Evolutionary conservation across 2,113 vertebrate species (phyloP).

Genomic region (Rhadina sibilatrix): DNA sequence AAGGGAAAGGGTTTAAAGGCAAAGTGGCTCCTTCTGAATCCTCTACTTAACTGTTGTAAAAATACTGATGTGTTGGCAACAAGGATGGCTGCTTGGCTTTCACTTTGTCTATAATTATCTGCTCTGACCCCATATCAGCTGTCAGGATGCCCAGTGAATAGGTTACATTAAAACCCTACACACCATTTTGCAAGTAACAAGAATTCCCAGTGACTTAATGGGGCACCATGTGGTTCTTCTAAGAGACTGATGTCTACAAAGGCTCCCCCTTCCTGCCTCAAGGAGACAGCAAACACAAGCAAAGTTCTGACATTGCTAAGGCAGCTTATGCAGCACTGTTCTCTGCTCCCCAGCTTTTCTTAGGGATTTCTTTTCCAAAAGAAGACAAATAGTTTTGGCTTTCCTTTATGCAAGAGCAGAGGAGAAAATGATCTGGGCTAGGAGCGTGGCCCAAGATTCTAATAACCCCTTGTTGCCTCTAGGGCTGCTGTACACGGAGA

Average conservation of each 20-base stretch:
- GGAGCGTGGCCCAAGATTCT: neutral
- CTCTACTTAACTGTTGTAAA: neutral
- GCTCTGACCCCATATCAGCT: neutral
- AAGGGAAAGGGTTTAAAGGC: neutral
- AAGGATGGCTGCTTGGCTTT: neutral
- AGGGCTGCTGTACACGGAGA: neutral
- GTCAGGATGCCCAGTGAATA: neutral
- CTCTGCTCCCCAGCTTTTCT: neutral
- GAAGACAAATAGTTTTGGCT: neutral
- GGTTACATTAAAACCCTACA: neutral
- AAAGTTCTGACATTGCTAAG: neutral
- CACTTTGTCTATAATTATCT: neutral
- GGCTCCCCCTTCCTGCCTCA: neutral
- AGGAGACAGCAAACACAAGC: neutral
- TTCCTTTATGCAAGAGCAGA: neutral
- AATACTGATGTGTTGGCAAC: neutral
- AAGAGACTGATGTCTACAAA: accelerated
- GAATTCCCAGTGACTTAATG: neutral
- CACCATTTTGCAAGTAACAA: neutral
- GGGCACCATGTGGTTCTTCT: neutral
- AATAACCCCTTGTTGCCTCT: neutral
- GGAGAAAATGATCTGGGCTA: neutral
- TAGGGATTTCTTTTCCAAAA: neutral
- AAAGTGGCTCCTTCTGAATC: neutral
- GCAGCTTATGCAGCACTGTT: neutral